A percentile compares a stretch with the other conserved stretches of the same genome.
Conservation (phyloP, 2,113 vertebrate genomes). For the Paradisaea rubra region DNA sequence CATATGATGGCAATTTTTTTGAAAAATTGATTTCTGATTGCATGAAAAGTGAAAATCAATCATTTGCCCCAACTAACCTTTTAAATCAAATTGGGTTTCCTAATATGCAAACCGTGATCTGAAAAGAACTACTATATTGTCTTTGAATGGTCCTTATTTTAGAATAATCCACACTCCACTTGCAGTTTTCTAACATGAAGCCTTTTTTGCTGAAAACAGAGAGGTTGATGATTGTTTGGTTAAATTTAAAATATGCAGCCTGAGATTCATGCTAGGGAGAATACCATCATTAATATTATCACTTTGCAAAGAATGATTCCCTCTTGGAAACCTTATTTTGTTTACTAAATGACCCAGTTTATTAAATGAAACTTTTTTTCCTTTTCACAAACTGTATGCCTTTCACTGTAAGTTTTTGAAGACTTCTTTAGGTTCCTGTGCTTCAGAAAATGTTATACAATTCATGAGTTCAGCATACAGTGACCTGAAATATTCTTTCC, state of each 20-base stretch:
- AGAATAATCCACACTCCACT: background rate
- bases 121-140: background rate
- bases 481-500: background rate
- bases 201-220: background rate
- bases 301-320: background rate
- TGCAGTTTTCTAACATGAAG: background rate
- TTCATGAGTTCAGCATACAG: background rate
- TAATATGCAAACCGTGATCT: background rate
- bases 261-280: background rate
- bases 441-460: background rate
- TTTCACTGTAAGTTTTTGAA: background rate
- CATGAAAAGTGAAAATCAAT: background rate
- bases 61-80: background rate
- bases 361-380: background rate
- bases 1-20: background rate
- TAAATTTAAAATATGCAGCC: background rate
- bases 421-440: background rate
- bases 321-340: background rate
- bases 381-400: background rate
- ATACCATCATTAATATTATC: background rate
- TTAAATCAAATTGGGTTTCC: background rate
- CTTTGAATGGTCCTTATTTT: background rate
- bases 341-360: background rate
- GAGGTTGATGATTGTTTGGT: background rate
- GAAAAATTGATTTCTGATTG: constrained; percentile 18